Evolutionary conservation across 1,140 invertebrate genomes (phyloP), one percentile per base, ranked within the genome.

Genomic region (Drosophila novamexicana): DNA sequence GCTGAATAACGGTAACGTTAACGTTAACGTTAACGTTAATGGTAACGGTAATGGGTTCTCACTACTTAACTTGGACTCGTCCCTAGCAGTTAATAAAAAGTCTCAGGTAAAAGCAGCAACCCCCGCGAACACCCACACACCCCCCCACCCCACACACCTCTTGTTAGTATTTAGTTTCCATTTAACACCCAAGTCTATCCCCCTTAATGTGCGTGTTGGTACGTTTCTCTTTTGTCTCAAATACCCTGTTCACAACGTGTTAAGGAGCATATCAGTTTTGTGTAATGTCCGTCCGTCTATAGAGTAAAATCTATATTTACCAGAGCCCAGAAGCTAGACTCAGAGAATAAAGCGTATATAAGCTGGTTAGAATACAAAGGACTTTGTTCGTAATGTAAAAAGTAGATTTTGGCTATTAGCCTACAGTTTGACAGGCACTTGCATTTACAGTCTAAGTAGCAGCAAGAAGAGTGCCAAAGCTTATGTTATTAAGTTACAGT

Each of bases 51-150:
- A 94, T 81, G 93, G 94, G 81, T 90, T 95, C 75, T 93, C 94
- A 58, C 94, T 93, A 71, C 92, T 95, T 61, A 93, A 92, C 75
- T 82, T 95, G 78, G 94, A 95, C 76, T 92, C 93, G 39, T 93
- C 93, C 61, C 92, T 93, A 73, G 90, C 92, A 62, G 82, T 90
- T 53, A 88, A 88, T 81, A 93, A 93, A 78, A 94, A 94, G 79
- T 74, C 89, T 77, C 91, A 92, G 91, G 91, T 92, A 92, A 91
- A 81, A 53, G 45, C 49, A 44, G 9, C 47, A 37, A 44, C 8
- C 9, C 18, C 44, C 14, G 8, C 14, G 42, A 18, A 37, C 12
- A 14, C 29, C 29, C 18, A 16, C n/a, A n/a, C n/a, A n/a, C n/a
- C n/a, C 7, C 57, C n/a, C 32, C 14, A 18, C n/a, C 32, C 32